A percentile compares a stretch with the other conserved stretches of the same genome.
Conservation (phyloP, 2,797 vertebrate species). For the Natrix natrix region DNA sequence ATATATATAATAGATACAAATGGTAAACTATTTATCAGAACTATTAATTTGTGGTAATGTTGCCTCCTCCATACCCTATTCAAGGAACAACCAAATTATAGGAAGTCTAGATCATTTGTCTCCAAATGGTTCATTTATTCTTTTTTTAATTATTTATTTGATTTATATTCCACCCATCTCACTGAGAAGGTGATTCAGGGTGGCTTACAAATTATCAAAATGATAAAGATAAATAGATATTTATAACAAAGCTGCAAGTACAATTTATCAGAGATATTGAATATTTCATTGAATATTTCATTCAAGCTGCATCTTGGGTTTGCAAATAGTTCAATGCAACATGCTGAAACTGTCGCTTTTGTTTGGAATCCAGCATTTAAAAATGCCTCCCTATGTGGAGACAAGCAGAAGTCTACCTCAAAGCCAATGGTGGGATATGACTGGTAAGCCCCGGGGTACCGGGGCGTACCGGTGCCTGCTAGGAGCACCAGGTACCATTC, state of each 20-base stretch:
- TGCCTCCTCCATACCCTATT: not conserved
- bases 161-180: too few relatives aligned
- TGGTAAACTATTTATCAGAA: not conserved
- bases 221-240: not conserved
- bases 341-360: not conserved
- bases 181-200: too few relatives aligned
- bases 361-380: not conserved
- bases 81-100: not conserved
- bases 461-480: too few relatives aligned
- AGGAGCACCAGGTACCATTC: too few relatives aligned
- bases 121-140: not conserved
- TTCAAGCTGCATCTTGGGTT: not conserved
- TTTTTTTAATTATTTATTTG: too few relatives aligned
- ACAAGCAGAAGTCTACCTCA: not conserved
- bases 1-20: not conserved
- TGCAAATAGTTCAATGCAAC: not conserved
- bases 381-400: not conserved
- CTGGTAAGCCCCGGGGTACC: too few relatives aligned
- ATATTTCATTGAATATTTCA: not conserved
- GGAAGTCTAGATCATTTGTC: too few relatives aligned
- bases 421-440: not conserved
- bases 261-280: not conserved
- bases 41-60: not conserved
- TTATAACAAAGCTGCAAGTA: not conserved
- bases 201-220: too few relatives aligned